Evolutionary conservation across 2,888 invertebrate genomes (phyloP).

Genomic region (Protonemura montana): DNA sequence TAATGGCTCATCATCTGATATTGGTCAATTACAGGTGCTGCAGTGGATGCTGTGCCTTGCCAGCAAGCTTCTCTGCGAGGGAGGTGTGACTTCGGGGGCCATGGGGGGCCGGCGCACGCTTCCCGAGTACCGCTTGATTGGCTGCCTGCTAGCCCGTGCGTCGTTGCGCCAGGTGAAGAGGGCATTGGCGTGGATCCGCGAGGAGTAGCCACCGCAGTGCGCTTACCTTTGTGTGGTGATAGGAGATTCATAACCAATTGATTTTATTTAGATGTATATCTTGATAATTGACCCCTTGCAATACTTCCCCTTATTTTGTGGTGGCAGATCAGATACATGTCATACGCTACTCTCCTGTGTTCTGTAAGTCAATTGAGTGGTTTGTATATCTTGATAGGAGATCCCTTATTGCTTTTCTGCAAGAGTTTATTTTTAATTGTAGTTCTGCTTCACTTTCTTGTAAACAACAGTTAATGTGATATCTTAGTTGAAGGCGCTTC

Average conservation of each 20-base stretch:
- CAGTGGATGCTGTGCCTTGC: constrained; percentile 79
- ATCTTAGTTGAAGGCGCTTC: neutral
- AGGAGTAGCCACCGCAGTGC: neutral
- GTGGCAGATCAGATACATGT: neutral
- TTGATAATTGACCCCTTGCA: neutral
- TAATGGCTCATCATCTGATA: neutral
- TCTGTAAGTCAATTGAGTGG: neutral
- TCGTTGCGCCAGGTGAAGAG: constrained; percentile 68
- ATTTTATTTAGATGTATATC: too few relatives aligned
- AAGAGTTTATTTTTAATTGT: neutral
- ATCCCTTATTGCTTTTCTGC: neutral
- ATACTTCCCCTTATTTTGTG: too few relatives aligned
- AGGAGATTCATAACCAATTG: too few relatives aligned
- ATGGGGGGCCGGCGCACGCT: constrained; percentile 67
- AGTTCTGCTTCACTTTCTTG: too few relatives aligned
- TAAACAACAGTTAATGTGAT: too few relatives aligned
- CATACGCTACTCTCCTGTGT: neutral
- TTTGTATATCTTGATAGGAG: neutral
- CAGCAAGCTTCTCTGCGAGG: constrained; percentile 76
- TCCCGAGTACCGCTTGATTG: constrained; percentile 76
- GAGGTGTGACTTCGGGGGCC: constrained; percentile 51
- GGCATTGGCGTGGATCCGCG: constrained; percentile 72
- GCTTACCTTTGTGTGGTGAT: neutral
- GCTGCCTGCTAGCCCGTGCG: constrained; percentile 72
- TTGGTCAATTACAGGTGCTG: constrained; percentile 64